phyloP scores from a whole-genome alignment of 2,888 invertebrate genomes.

The Pristionchus maxplancki region DNA sequence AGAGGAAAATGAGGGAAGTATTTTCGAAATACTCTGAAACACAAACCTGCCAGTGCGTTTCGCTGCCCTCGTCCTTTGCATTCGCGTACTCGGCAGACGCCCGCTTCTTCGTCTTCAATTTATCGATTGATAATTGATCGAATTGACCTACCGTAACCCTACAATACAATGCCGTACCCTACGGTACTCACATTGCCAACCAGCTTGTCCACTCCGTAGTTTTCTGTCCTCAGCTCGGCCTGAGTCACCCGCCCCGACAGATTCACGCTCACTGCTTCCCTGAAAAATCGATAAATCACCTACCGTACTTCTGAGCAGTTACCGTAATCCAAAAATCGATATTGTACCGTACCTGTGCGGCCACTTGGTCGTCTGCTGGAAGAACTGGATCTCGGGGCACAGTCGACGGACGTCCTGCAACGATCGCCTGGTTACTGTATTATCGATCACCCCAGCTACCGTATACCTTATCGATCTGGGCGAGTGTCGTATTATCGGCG shows the following conservation, averaged over 20 bases:
- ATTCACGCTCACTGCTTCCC: conserved; percentile 60
- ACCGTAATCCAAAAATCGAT: neutral
- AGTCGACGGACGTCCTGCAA: conserved; percentile 81
- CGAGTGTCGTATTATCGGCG: conserved; percentile 95
- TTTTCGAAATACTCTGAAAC: too few species aligned
- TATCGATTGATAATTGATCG: neutral
- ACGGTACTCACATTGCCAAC: conserved; percentile 33
- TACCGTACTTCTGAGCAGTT: neutral
- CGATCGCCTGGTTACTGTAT: neutral
- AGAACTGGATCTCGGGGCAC: conserved; percentile 96
- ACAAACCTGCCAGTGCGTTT: conserved; percentile 62
- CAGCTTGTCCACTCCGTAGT: conserved; percentile 46
- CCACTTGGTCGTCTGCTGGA: conserved; percentile 93
- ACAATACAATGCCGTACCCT: neutral
- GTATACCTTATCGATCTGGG: conserved; percentile 93
- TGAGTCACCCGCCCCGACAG: conserved; percentile 60
- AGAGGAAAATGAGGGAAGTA: too few species aligned
- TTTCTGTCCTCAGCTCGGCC: conserved; percentile 54
- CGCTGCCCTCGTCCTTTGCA: conserved; percentile 6
- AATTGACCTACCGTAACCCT: neutral
- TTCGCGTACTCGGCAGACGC: conserved; percentile 42
- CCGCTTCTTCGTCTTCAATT: conserved; percentile 47
- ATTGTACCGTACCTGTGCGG: conserved; percentile 80
- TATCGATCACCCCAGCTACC: neutral
- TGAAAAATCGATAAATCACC: conserved; percentile 41